A percentile compares a stretch with the other conserved stretches of the same genome.
Evolutionary conservation across 1,140 invertebrate species (phyloP).

Genomic region (Solen grandis): DNA sequence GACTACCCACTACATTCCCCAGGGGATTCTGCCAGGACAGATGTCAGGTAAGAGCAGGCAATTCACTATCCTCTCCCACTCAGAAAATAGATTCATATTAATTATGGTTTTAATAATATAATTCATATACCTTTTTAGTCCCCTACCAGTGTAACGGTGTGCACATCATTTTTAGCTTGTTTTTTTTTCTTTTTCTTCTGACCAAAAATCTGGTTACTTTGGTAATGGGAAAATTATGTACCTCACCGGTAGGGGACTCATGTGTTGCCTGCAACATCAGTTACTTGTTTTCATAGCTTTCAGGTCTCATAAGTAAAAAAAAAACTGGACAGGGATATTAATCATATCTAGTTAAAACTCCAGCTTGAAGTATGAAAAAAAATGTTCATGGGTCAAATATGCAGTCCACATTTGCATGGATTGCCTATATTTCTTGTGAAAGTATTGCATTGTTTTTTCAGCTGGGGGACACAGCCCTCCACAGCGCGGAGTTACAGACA

Average conservation of each 20-base stretch:
- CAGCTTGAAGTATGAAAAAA: background rate
- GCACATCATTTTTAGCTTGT: background rate
- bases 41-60: slow-evolving; percentile 65
- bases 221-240: no score
- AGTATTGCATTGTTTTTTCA: slow-evolving; percentile 36
- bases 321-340: background rate
- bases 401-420: background rate
- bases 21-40: slow-evolving; percentile 59
- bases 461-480: slow-evolving; percentile 59
- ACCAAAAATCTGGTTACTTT: no score
- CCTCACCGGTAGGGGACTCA: no score
- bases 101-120: background rate
- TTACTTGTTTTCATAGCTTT: background rate
- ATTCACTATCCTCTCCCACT: background rate
- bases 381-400: background rate
- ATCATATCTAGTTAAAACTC: background rate
- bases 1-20: slow-evolving; percentile 68
- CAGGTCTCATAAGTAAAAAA: no score
- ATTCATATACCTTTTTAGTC: background rate
- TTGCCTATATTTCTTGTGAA: background rate
- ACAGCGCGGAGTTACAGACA: slow-evolving; percentile 24
- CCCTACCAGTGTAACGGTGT: background rate
- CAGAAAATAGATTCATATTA: background rate
- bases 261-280: no score
- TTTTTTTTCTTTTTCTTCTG: background rate